Evolutionary conservation across 2,797 vertebrate species (phyloP).

Genomic region (Girardinus metallicus): DNA sequence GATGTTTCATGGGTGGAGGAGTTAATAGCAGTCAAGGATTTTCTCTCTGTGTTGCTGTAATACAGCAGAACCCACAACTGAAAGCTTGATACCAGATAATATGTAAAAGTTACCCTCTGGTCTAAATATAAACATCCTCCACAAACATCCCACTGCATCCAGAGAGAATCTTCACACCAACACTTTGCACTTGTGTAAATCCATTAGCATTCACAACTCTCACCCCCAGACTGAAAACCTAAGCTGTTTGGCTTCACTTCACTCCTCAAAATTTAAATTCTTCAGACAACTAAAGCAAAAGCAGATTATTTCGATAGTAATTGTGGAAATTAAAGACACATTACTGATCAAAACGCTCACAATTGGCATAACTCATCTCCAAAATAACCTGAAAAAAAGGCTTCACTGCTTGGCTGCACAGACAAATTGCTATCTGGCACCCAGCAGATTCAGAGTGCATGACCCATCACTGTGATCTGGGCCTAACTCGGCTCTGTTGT

Average conservation of each 20-base stretch:
- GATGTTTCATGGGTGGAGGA: background rate
- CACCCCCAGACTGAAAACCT: background rate
- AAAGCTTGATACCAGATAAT: background rate
- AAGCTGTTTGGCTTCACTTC: slow-evolving; percentile 32
- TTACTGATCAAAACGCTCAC: background rate
- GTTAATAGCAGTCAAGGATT: background rate
- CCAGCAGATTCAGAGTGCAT: slow-evolving; percentile 9
- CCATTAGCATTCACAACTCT: slow-evolving; percentile 11
- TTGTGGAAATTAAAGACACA: background rate
- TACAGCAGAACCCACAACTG: background rate
- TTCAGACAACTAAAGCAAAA: slow-evolving; percentile 10
- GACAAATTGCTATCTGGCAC: slow-evolving; percentile 14
- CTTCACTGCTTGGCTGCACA: background rate
- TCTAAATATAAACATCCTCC: slow-evolving; percentile 8
- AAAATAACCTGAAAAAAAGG: slow-evolving; percentile 1
- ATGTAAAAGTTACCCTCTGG: background rate
- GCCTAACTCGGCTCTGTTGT: background rate
- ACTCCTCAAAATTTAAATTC: slow-evolving; percentile 2
- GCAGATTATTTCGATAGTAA: background rate
- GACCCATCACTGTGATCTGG: slow-evolving; percentile 3
- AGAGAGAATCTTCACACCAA: slow-evolving; percentile 2
- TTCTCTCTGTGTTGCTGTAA: background rate
- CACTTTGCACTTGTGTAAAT: slow-evolving; percentile 12
- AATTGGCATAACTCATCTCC: slow-evolving; percentile 13
- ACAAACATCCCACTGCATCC: background rate